Conservation (phyloP, 2,888 invertebrate species). For the Encarsia formosa region DNA sequence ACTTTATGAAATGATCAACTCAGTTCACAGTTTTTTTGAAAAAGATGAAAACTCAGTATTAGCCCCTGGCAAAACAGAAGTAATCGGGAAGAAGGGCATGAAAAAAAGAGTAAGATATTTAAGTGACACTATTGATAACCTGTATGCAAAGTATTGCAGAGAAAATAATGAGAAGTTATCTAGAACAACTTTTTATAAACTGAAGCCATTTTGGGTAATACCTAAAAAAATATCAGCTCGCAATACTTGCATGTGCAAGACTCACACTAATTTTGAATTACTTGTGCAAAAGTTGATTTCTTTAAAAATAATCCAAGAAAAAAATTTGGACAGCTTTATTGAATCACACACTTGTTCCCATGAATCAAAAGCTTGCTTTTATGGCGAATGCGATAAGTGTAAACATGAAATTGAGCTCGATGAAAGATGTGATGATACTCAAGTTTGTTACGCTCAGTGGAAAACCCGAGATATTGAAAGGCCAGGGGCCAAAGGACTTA, state of each 20-base stretch:
- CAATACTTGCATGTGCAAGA: neutral
- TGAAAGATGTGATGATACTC: neutral
- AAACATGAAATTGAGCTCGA: neutral
- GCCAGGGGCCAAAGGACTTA: constrained; percentile 14
- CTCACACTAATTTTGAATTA: neutral
- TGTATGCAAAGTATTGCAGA: neutral
- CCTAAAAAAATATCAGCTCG: neutral
- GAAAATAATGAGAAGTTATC: neutral
- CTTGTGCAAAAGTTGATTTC: neutral
- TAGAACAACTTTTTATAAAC: neutral
- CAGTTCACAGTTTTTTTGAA: neutral
- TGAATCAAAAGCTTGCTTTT: neutral
- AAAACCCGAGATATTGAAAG: neutral
- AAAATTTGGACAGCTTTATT: neutral
- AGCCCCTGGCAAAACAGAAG: neutral
- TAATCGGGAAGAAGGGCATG: neutral
- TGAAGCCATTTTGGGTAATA: neutral
- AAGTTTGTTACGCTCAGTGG: constrained; percentile 9
- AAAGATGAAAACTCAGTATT: neutral
- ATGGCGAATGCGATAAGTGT: neutral
- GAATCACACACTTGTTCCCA: neutral
- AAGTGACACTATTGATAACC: neutral
- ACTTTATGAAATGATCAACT: too few relatives aligned
- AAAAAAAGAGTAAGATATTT: neutral
- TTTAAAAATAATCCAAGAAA: neutral